These are phyloP conservation scores for Phania funesta DNA, from an alignment of 2,888 invertebrate species.

Conservation along the genomic window DNA sequence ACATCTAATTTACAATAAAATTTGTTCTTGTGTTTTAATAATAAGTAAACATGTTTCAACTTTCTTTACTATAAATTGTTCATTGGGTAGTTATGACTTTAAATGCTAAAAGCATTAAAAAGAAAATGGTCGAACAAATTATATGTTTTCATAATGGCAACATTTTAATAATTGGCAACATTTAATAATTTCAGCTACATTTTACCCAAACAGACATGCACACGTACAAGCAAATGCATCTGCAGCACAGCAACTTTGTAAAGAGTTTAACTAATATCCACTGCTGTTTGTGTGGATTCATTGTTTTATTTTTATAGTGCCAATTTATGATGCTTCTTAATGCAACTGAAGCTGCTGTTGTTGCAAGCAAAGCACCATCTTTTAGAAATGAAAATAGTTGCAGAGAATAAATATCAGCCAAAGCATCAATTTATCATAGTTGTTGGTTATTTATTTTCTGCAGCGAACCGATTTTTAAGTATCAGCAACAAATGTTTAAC, in stretches of 20 bases:
- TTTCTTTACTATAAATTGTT: not conserved
- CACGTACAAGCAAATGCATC: not conserved
- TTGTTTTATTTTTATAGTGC: conserved; percentile 27
- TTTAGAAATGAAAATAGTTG: not conserved
- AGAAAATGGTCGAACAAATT: conserved; percentile 28
- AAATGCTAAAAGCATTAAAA: conserved; percentile 24
- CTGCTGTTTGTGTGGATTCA: not conserved
- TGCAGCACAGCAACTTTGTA: conserved; percentile 5
- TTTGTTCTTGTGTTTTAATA: too few relatives aligned
- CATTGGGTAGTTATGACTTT: not conserved
- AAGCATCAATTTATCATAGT: conserved; percentile 55
- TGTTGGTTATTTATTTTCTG: not conserved
- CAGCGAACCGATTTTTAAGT: conserved; percentile 16
- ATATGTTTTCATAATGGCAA: conserved; percentile 50
- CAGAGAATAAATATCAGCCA: conserved; percentile 48
- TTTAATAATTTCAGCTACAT: conserved; percentile 39
- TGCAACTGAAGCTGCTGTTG: conserved; percentile 32
- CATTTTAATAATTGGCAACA: conserved; percentile 52
- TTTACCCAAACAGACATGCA: not conserved
- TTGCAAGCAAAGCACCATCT: conserved; percentile 14
- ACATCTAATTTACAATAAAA: too few relatives aligned
- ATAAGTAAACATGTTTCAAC: too few relatives aligned
- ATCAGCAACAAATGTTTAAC: not conserved
- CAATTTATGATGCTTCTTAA: conserved; percentile 54
- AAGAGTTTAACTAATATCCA: not conserved